Percentiles rank a stretch among this genome's conserved stretches.
Conservation (phyloP, 2,113 vertebrate genomes). For the Felis chaus region DNA sequence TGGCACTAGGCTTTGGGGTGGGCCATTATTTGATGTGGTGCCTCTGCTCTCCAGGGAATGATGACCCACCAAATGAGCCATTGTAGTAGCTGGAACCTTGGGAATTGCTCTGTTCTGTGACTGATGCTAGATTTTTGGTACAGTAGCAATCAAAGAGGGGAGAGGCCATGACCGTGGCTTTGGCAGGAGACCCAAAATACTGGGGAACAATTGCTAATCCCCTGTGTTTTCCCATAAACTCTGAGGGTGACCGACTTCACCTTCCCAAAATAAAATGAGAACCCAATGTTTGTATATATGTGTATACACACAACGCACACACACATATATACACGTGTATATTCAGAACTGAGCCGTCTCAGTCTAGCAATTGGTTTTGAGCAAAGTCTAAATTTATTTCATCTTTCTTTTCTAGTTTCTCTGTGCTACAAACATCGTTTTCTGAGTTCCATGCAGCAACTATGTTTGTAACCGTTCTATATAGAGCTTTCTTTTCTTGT, state of each 20-base stretch:
- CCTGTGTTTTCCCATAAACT: slow-evolving; percentile 83
- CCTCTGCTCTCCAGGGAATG: slow-evolving; percentile 73
- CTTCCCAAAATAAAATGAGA: slow-evolving; percentile 79
- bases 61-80: slow-evolving; percentile 65
- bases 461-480: slow-evolving; percentile 84
- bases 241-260: slow-evolving; percentile 83
- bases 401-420: slow-evolving; percentile 85
- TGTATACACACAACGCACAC: slow-evolving; percentile 67
- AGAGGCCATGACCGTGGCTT: slow-evolving; percentile 73
- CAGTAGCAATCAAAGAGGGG: slow-evolving; percentile 77
- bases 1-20: slow-evolving; percentile 74
- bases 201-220: slow-evolving; percentile 75
- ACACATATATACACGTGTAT: slow-evolving; percentile 73
- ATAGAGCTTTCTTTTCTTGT: slow-evolving; percentile 81
- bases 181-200: slow-evolving; percentile 70
- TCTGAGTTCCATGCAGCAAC: slow-evolving; percentile 80
- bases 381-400: slow-evolving; percentile 81
- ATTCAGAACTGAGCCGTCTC: slow-evolving; percentile 79
- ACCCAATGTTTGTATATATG: slow-evolving; percentile 76
- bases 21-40: slow-evolving; percentile 64
- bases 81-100: slow-evolving; percentile 77
- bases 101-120: slow-evolving; percentile 82
- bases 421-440: slow-evolving; percentile 84
- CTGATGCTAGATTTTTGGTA: slow-evolving; percentile 81
- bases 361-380: slow-evolving; percentile 83